phyloP scores from a whole-genome alignment of 2,888 invertebrate species.

The Drosophila planitibia region DNA sequence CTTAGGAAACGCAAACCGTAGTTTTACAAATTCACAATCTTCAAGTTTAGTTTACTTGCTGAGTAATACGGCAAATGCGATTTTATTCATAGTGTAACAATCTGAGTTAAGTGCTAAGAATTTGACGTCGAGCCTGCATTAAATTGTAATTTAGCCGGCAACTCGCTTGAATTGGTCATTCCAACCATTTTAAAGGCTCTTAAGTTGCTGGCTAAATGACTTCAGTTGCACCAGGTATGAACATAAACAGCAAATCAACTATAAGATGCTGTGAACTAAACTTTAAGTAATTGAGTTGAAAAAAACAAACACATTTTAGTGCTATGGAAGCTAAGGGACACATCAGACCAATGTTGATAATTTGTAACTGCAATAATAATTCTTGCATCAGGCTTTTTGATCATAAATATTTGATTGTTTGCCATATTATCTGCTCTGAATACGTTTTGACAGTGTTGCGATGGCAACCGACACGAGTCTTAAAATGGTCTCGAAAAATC shows the following conservation, averaged over 20 bases:
- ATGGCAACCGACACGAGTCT: background rate
- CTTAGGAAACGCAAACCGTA: background rate
- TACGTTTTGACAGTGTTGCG: background rate
- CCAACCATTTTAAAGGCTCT: background rate
- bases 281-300: background rate
- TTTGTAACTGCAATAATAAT: background rate
- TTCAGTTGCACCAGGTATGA: constrained; percentile 37
- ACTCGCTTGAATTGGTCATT: constrained; percentile 52
- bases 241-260: background rate
- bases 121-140: constrained; percentile 21
- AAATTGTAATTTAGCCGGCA: constrained; percentile 59
- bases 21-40: background rate
- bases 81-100: background rate
- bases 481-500: constrained; percentile 1
- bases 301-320: background rate
- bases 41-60: too few species aligned
- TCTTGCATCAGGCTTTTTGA: background rate
- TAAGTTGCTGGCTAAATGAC: constrained; percentile 37
- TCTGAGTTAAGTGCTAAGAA: background rate
- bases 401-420: background rate
- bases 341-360: background rate
- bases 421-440: background rate
- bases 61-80: background rate
- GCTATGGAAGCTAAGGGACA: background rate
- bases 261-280: background rate